Evolutionary conservation across 2,888 invertebrate genomes (phyloP), one percentile per base, ranked within the genome.

Genomic region (Troglohyphantes excavatus): DNA sequence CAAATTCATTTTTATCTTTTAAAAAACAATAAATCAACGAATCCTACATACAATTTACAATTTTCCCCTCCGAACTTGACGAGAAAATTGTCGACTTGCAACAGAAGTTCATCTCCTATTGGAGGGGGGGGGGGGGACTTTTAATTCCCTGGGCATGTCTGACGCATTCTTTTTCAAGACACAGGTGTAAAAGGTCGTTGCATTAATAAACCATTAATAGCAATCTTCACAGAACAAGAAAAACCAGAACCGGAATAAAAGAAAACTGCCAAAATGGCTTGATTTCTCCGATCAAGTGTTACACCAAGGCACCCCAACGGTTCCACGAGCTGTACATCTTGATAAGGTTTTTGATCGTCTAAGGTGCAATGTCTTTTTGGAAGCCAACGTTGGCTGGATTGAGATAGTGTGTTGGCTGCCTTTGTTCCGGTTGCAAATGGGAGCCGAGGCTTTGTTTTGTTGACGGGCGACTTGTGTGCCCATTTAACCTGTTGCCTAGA

Each of bases 121-220:
- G 3, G 33, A 9, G 33, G 33, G 33, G 33, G 33, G 33, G 33
- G 33, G 33, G 33, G 33, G 19, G 21, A 59, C 17, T n/a, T 73
- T 63, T 73, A 65, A 83, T 73, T 65, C 63, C 29, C 46, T 9
- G 65, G 63, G 83, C 73, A 17, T 13, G 61, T 13, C 21, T 6
- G 23, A 61, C 39, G n/a, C 39, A 61, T 39, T 39, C 59, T 26
- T 65, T 72, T 46, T 53, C 43, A 27, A 78, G 65, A 29, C 17
- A 23, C 65, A 19, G 39, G 72, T 82, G 70, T 61, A 73, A 81
- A 26, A 83, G 73, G 73, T 73, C 43, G 73, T 73, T 61, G 83
- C 83, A 73, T 83, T 83, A 83, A 83, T 83, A 83, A 83, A 83
- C 73, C 83, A 83, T 83, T 83, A 83, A 83, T 63, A 73, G 73